These are phyloP conservation scores for Spizella passerina DNA, from an alignment of 2,797 vertebrate genomes.

Conservation along the genomic window DNA sequence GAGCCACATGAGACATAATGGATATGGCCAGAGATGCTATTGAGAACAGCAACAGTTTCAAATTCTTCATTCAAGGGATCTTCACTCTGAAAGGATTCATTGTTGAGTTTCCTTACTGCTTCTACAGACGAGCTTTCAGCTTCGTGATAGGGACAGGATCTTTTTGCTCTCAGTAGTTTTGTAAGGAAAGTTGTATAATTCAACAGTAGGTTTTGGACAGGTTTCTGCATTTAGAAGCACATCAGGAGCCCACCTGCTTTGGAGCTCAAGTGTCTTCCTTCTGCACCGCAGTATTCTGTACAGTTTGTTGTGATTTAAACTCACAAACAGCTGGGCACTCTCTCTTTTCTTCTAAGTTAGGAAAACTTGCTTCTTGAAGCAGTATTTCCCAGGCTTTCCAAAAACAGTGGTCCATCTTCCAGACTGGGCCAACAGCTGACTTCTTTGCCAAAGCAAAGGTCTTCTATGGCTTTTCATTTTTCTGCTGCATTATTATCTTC, in stretches of 20 bases:
- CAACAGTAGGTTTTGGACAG: not conserved
- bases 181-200: not conserved
- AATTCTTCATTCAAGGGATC: constrained; percentile 49
- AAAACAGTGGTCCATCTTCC: constrained; percentile 73
- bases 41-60: constrained; percentile 41
- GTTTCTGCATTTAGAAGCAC: constrained; percentile 43
- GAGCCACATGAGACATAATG: constrained; percentile 8
- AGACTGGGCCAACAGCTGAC: constrained; percentile 55
- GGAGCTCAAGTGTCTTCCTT: constrained; percentile 48
- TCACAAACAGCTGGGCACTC: not conserved
- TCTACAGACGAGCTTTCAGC: not conserved
- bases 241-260: constrained; percentile 43
- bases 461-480: constrained; percentile 78
- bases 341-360: constrained; percentile 52
- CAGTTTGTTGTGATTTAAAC: constrained; percentile 11
- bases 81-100: constrained; percentile 41
- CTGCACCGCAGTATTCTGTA: not conserved
- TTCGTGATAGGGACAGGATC: not conserved
- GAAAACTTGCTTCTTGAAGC: constrained; percentile 62
- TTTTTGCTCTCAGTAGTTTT: constrained; percentile 44
- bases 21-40: not conserved
- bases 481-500: constrained; percentile 79
- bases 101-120: constrained; percentile 23
- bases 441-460: constrained; percentile 69
- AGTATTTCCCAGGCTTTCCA: constrained; percentile 68